Evolutionary conservation across 2,113 vertebrate species (phyloP), one percentile per base, ranked within the genome.

Genomic region (Pheucticus melanocephalus): DNA sequence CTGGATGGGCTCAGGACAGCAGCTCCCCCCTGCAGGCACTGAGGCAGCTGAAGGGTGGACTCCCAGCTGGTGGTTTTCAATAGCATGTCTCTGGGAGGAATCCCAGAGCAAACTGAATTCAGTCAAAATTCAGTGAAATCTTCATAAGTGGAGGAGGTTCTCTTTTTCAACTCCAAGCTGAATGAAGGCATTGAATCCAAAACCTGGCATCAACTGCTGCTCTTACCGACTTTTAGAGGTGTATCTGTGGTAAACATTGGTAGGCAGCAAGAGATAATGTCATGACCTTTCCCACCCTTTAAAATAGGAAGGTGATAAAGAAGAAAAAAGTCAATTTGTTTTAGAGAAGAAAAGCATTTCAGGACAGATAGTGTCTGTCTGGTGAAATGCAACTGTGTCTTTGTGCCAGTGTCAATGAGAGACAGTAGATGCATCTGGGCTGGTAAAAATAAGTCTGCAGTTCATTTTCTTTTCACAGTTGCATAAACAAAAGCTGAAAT

Each of bases 371-470:
- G 35, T 54, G 42, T 75, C 68, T 92, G 27, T 88, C 60, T 82
- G 71, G 76, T 42, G 54, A 33, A 31, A 17, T 76, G 45, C 45
- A 54, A 28, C 53, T 90, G 21, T 80, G 31, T 64, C 56, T 93
- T 75, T 6, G 24, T 84, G 66, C 50, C 87, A 77, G 64, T 51
- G 75, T 83, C 56, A 51, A 9, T 87, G 77, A 91, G 59, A 94
- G 66, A 61, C 31, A 77, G 84, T 82, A 90, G 82, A 59, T 80
- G 50, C 39, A 6, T 86, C 90, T 94, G 75, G 79, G 59, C 53
- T 17, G 47, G 54, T 92, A 88, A 94, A 92, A 87, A 87, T 87
- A 95, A 85, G 39, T 35, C 53, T 91, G 70, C 54, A 57, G 17
- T 47, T 91, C n/a, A 31, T 35, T 82, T 42, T 73, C 27, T 83